phyloP scores from a whole-genome alignment of 2,113 vertebrate species.

The Acanthochromis polyacanthus region DNA sequence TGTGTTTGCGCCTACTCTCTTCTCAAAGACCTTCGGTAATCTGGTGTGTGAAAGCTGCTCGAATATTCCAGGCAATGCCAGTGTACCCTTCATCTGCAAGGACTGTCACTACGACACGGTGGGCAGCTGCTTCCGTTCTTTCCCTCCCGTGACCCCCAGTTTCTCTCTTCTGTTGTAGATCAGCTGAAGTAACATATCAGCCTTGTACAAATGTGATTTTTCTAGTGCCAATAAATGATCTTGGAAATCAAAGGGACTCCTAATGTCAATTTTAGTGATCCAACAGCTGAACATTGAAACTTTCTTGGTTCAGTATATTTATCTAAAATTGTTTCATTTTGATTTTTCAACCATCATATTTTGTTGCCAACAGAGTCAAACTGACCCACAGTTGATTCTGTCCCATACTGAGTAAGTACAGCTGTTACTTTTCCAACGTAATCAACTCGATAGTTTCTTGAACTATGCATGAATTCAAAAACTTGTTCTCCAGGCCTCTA shows the following conservation, averaged over 20 bases:
- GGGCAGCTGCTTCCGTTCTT: conserved; percentile 32
- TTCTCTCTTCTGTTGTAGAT: background rate
- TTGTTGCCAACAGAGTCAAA: conserved; percentile 73
- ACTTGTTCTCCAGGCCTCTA: conserved; percentile 81
- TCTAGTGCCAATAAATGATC: no score
- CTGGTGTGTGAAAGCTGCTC: conserved; percentile 89
- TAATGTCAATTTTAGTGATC: no score
- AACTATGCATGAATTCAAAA: background rate
- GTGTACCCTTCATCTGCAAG: conserved; percentile 85
- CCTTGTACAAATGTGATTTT: no score
- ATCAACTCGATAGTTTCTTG: background rate
- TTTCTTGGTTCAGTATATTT: no score
- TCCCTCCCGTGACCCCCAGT: no score
- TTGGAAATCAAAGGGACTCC: no score
- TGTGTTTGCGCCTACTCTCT: conserved; percentile 91
- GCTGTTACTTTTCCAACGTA: background rate
- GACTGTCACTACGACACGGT: conserved; percentile 91
- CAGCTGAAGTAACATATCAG: no score
- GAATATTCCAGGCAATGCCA: conserved; percentile 81
- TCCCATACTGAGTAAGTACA: conserved; percentile 91
- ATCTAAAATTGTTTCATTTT: no score
- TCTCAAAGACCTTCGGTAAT: conserved; percentile 91
- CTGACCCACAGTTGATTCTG: conserved; percentile 85
- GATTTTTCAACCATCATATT: background rate
- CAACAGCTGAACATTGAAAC: no score